Evolutionary conservation across 2,113 vertebrate genomes (phyloP).

Genomic region (Lampris megalopsis): DNA sequence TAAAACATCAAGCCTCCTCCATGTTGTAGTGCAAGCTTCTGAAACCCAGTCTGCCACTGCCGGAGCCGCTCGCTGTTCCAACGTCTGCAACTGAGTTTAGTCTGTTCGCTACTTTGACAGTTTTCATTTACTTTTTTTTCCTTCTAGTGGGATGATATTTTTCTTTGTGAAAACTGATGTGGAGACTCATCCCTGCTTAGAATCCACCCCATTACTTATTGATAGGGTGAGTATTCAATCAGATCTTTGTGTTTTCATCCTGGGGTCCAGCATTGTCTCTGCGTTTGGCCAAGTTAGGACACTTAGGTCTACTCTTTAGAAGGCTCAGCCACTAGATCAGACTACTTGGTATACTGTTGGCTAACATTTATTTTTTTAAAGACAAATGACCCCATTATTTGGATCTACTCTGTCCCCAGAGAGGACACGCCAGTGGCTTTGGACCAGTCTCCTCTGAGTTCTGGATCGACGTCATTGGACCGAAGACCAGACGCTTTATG

Average conservation of each 20-base stretch:
- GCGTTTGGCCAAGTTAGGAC: no score
- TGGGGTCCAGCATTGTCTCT: no score
- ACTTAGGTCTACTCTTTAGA: no score
- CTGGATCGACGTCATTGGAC: slow-evolving; percentile 87
- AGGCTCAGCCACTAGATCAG: background rate
- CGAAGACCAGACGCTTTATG: slow-evolving; percentile 80
- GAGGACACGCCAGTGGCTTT: slow-evolving; percentile 73
- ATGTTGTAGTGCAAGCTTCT: no score
- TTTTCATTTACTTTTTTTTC: slow-evolving; percentile 12
- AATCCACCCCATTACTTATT: slow-evolving; percentile 83
- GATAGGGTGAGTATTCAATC: slow-evolving; percentile 82
- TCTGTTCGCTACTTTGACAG: background rate
- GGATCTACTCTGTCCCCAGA: slow-evolving; percentile 68
- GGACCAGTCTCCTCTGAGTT: slow-evolving; percentile 62
- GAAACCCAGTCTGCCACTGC: background rate
- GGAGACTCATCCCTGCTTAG: slow-evolving; percentile 57
- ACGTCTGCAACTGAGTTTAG: background rate
- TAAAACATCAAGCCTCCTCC: slow-evolving; percentile 48
- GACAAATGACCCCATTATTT: no score
- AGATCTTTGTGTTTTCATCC: background rate
- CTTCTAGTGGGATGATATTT: slow-evolving; percentile 89
- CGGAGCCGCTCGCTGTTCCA: no score
- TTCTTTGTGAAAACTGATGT: slow-evolving; percentile 91
- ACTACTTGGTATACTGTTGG: background rate
- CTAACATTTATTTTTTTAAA: background rate